Conservation (phyloP, 2,888 invertebrate genomes). For the Phoronis australis region DNA sequence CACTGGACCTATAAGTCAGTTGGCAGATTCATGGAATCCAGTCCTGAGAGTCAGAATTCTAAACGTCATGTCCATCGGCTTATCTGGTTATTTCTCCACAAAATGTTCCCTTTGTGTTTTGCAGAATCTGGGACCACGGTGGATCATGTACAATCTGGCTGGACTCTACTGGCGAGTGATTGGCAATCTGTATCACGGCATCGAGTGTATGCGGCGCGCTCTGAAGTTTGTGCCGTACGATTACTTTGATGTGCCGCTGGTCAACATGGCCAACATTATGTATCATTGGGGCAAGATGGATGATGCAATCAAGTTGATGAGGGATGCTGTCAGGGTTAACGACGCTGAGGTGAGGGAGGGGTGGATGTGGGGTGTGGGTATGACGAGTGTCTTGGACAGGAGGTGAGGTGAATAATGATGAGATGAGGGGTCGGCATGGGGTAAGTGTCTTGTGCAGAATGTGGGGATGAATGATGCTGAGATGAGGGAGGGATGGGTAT, state of each 20-base stretch:
- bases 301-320: constrained; percentile 62
- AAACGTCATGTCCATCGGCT: background rate
- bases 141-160: constrained; percentile 69
- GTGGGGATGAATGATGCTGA: background rate
- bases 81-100: background rate
- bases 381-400: no score
- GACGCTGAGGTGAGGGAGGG: constrained; percentile 60
- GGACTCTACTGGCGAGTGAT: constrained; percentile 74
- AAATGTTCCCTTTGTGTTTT: no score
- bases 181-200: constrained; percentile 64
- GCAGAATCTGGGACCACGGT: constrained; percentile 68
- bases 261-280: constrained; percentile 67
- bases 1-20: no score
- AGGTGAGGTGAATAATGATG: no score
- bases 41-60: background rate
- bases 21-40: no score
- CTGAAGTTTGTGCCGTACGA: constrained; percentile 59
- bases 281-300: constrained; percentile 60
- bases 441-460: background rate
- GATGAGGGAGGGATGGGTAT: no score
- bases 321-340: constrained; percentile 62
- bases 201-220: constrained; percentile 67
- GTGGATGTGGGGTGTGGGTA: background rate
- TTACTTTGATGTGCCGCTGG: constrained; percentile 64
- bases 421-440: no score